These are phyloP conservation scores for Hypsopygia costalis DNA, from an alignment of 2,888 invertebrate species.

Conservation along the genomic window DNA sequence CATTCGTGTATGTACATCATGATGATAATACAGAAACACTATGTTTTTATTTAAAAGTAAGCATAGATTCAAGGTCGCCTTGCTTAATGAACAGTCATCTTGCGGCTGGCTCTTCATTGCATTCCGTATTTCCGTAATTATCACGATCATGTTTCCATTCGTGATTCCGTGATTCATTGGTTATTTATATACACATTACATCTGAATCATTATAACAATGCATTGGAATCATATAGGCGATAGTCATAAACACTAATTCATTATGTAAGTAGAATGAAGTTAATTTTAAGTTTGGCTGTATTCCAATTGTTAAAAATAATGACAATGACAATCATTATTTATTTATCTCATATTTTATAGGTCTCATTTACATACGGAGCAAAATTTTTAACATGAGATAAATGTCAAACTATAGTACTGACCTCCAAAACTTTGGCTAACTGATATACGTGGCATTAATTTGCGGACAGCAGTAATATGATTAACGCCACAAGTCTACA, in stretches of 20 bases:
- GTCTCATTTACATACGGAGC: too few relatives aligned
- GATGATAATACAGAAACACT: too few relatives aligned
- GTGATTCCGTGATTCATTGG: conserved; percentile 6
- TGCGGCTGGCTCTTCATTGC: conserved; percentile 3
- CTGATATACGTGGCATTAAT: neutral
- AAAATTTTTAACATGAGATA: too few relatives aligned
- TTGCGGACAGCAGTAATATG: neutral
- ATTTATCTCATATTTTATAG: too few relatives aligned
- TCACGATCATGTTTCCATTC: conserved; percentile 9
- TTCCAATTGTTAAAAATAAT: too few relatives aligned
- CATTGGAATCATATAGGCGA: too few relatives aligned
- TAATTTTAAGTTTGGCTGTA: too few relatives aligned
- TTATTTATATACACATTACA: conserved; percentile 8
- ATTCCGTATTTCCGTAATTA: conserved; percentile 10
- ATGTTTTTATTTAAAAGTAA: neutral
- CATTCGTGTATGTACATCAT: too few relatives aligned
- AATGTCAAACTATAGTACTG: too few relatives aligned
- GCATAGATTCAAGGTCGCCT: conserved; percentile 6
- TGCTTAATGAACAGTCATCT: conserved; percentile 8
- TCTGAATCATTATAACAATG: conserved; percentile 4
- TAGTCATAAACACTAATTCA: too few relatives aligned
- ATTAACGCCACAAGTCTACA: conserved; percentile 1
- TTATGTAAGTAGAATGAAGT: too few relatives aligned
- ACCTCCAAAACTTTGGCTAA: neutral
- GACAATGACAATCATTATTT: too few relatives aligned